Evolutionary conservation across 2,113 vertebrate genomes (phyloP), one percentile per base, ranked within the genome.

Genomic region (Coreoperca whiteheadi): DNA sequence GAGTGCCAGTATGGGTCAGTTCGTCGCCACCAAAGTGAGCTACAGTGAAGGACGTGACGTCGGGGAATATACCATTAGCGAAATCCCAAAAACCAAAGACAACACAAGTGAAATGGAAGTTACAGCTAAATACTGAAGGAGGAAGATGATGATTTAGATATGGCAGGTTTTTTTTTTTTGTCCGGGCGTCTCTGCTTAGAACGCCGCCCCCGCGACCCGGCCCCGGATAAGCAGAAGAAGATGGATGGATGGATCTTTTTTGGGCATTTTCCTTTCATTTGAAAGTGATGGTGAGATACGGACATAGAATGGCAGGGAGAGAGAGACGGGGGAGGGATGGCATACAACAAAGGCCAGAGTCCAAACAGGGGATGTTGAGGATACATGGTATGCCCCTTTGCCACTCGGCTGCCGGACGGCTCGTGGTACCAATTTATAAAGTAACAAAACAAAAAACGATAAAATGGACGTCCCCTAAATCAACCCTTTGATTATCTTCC

Each of bases 1-100:
- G 80, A 75, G 77, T 34, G 48, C 18, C 65, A 48, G 54, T 1
- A 63, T 3, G 34, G 76, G 73, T 84, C 56, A 73, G 41, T 6
- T 59, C 4, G 16, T 66, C 60, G 57, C 9, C 28, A 30, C 8
- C 28, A 28, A 54, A 60, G 20, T 10, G 48, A 76, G 15, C 18
- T 59, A 16, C 60, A 37, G 30, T 2, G 41, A 70, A 30, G 25
- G 41, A 32, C 20, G 2, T 10, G 50, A 48, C 0, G 2, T 14
- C 3, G 4, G 53, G 53, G 74, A 48, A 68, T 25, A 63, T n/a
- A 48, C 34, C 12, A 41, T 46, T 9, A 20, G 46, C 32, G 20
- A 41, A 56, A 32, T 39, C 18, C 18, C 39, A 51, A 43, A 34
- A 32, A 43, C 18, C n/a, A 66, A 30, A 43, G 10, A 73, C 32